Evolutionary conservation across 2,888 invertebrate species (phyloP).

Genomic region (Ephialtes manifestator): DNA sequence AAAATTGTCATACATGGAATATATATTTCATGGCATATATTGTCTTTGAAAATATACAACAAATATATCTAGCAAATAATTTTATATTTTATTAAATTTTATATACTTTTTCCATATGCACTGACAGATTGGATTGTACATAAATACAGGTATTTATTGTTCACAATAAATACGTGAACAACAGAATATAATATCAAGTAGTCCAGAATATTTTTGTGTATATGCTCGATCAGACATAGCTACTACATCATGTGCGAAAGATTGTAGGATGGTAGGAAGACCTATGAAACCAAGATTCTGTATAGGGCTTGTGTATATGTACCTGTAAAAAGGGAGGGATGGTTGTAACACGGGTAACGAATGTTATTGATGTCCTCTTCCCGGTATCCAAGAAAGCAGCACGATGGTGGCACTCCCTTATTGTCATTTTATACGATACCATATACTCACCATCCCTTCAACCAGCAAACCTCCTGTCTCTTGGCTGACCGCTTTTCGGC

Average conservation of each 20-base stretch:
- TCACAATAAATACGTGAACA: no score
- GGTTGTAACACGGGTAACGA: constrained; percentile 78
- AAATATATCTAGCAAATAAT: no score
- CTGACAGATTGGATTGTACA: neutral
- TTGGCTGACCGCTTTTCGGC: constrained; percentile 75
- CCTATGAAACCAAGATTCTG: neutral
- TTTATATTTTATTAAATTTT: no score
- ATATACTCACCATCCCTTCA: constrained; percentile 1
- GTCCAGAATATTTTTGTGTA: neutral
- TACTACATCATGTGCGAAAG: neutral
- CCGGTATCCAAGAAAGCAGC: constrained; percentile 53
- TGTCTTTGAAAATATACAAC: no score
- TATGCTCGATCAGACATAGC: neutral
- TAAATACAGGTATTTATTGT: no score
- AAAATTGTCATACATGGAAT: no score
- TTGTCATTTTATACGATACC: constrained; percentile 83
- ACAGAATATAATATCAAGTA: neutral
- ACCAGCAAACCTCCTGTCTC: neutral
- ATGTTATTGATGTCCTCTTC: constrained; percentile 82
- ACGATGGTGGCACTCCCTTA: constrained; percentile 78
- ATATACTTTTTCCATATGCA: neutral
- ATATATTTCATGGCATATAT: no score
- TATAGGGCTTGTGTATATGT: neutral
- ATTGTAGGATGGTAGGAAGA: neutral
- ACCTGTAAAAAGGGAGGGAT: constrained; percentile 21